phyloP scores from a whole-genome alignment of 2,888 invertebrate genomes.

The Matsumyia berberina region DNA sequence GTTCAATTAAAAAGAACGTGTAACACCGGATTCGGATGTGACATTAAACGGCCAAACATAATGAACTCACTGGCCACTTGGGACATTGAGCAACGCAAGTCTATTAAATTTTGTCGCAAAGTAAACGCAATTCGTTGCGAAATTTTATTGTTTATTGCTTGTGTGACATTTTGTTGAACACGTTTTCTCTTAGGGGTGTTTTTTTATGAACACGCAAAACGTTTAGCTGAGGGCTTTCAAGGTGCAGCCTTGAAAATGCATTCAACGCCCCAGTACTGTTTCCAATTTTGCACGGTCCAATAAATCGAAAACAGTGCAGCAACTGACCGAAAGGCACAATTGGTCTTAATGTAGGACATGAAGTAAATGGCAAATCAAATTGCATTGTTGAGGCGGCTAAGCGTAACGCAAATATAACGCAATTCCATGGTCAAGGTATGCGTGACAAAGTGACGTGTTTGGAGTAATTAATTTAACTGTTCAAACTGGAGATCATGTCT shows the following conservation, averaged over 20 bases:
- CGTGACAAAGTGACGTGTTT: constrained; percentile 20
- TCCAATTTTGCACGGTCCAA: constrained; percentile 40
- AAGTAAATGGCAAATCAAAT: constrained; percentile 54
- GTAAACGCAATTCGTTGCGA: constrained; percentile 24
- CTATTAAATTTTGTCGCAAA: constrained; percentile 28
- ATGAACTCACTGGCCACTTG: neutral
- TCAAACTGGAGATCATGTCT: constrained; percentile 24
- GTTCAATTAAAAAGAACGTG: constrained; percentile 4
- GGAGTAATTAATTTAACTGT: constrained; percentile 37
- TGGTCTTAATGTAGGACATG: constrained; percentile 39
- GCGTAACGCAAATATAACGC: constrained; percentile 35
- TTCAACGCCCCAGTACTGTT: constrained; percentile 21
- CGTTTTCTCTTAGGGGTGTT: constrained; percentile 11
- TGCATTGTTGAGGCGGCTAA: constrained; percentile 41
- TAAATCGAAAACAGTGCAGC: constrained; percentile 23
- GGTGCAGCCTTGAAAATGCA: constrained; percentile 47
- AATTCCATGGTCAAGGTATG: constrained; percentile 59
- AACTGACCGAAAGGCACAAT: constrained; percentile 16
- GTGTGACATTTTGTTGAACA: constrained; percentile 20
- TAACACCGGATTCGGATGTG: constrained; percentile 1
- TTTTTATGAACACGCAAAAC: constrained; percentile 24
- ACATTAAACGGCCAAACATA: neutral
- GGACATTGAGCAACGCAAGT: constrained; percentile 4
- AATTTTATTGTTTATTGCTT: neutral
- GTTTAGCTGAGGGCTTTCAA: constrained; percentile 48